These are phyloP conservation scores for Thryonomys swinderianus DNA, from an alignment of 2,113 vertebrate species.

Conservation along the genomic window DNA sequence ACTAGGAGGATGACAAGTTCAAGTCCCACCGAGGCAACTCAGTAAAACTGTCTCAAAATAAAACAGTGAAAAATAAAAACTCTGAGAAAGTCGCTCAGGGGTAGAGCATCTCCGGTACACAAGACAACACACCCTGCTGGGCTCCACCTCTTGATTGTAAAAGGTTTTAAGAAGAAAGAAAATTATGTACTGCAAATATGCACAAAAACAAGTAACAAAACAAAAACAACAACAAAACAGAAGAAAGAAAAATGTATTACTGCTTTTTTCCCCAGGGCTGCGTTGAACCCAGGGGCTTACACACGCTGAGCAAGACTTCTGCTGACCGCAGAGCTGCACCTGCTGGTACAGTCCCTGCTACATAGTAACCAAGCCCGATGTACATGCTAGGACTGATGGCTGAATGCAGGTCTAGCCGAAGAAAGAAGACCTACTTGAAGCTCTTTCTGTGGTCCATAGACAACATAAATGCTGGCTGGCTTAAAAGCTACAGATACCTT, in stretches of 20 bases:
- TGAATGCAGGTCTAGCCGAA: not conserved
- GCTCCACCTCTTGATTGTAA: not conserved
- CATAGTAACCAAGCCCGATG: not conserved
- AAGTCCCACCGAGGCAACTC: not conserved
- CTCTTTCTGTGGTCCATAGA: not conserved
- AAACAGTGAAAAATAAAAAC: not conserved
- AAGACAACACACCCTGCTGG: not conserved
- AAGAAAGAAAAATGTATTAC: not conserved
- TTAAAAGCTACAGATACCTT: slow-evolving; percentile 1
- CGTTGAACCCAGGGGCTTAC: not conserved
- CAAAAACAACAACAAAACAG: not conserved
- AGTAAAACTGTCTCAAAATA: not conserved
- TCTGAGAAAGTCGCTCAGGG: not conserved
- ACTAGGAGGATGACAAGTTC: not conserved
- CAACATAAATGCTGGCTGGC: not conserved
- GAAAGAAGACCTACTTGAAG: not conserved
- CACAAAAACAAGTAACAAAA: not conserved
- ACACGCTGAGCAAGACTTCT: not conserved
- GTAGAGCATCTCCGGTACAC: not conserved
- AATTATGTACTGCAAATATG: not conserved
- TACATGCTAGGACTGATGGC: not conserved
- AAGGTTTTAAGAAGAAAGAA: not conserved
- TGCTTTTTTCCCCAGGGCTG: not conserved
- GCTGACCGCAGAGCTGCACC: not conserved
- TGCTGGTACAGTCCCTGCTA: not conserved